phyloP scores from a whole-genome alignment of 2,888 invertebrate genomes.

The Mylabris sibirica region DNA sequence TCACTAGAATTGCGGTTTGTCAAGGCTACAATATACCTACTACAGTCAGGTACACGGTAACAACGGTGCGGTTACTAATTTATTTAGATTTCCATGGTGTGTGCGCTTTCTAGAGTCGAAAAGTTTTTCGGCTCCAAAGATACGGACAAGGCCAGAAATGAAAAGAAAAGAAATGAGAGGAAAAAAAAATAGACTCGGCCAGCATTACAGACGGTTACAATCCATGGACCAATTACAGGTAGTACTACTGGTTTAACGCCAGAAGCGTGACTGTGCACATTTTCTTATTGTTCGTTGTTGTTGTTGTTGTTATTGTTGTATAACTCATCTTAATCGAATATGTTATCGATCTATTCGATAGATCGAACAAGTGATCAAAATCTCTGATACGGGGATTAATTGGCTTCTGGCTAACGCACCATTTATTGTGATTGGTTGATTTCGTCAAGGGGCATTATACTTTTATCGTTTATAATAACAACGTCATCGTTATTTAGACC shows the following conservation, averaged over 20 bases:
- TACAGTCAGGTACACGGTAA: background rate
- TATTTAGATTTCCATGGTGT: background rate
- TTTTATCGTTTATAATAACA: conserved; percentile 50
- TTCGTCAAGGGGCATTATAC: conserved; percentile 50
- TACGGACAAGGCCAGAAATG: background rate
- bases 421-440: conserved; percentile 56
- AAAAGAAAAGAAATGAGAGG: background rate
- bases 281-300: conserved; percentile 43
- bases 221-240: conserved; percentile 44
- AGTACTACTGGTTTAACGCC: conserved; percentile 57
- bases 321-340: conserved; percentile 47
- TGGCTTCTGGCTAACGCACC: conserved; percentile 57
- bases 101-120: background rate
- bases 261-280: conserved; percentile 56
- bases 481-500: conserved; percentile 52
- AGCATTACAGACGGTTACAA: background rate
- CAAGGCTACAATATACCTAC: conserved; percentile 43
- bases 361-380: conserved; percentile 34
- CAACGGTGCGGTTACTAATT: conserved; percentile 6
- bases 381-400: conserved; percentile 56
- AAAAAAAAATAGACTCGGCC: background rate
- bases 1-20: conserved; percentile 58
- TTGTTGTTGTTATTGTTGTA: conserved; percentile 13
- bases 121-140: too few relatives aligned
- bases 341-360: conserved; percentile 33